Conservation (phyloP, 1,140 invertebrate genomes). For the Drosophila nasuta region DNA sequence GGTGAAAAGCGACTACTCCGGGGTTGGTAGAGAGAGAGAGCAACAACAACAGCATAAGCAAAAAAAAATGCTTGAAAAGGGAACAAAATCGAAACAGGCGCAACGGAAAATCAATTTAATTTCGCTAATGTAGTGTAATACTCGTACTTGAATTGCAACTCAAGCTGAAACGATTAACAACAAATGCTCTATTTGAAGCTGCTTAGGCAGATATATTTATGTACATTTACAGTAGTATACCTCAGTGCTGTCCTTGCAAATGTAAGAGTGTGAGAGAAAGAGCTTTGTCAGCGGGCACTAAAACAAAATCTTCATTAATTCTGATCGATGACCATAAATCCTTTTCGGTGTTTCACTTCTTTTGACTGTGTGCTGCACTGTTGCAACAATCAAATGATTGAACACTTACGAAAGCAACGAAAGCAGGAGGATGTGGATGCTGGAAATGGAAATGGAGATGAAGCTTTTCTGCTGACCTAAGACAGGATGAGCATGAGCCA, state of each 20-base stretch:
- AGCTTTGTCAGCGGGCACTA: constrained; percentile 45
- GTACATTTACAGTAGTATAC: too few relatives aligned
- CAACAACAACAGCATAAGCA: too few relatives aligned
- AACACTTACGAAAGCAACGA: constrained; percentile 60
- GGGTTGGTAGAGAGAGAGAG: constrained; percentile 31
- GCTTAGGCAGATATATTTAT: constrained; percentile 23
- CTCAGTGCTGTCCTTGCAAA: too few relatives aligned
- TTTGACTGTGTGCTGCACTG: constrained; percentile 43
- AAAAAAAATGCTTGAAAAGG: neutral
- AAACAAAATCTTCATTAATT: constrained; percentile 84
- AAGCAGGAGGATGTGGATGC: neutral
- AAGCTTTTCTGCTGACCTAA: constrained; percentile 22
- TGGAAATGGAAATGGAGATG: neutral
- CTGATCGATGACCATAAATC: constrained; percentile 84
- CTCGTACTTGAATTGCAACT: constrained; percentile 53
- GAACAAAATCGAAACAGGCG: constrained; percentile 22
- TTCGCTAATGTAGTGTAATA: constrained; percentile 83
- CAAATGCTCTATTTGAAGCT: constrained; percentile 72
- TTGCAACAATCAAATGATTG: constrained; percentile 81
- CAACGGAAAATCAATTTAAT: constrained; percentile 72
- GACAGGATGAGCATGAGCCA: constrained; percentile 38
- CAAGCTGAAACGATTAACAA: constrained; percentile 61
- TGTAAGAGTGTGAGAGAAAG: neutral
- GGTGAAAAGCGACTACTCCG: constrained; percentile 53
- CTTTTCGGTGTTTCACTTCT: constrained; percentile 61